phyloP scores from a whole-genome alignment of 2,888 invertebrate genomes.

The Macroteleia sp. region DNA sequence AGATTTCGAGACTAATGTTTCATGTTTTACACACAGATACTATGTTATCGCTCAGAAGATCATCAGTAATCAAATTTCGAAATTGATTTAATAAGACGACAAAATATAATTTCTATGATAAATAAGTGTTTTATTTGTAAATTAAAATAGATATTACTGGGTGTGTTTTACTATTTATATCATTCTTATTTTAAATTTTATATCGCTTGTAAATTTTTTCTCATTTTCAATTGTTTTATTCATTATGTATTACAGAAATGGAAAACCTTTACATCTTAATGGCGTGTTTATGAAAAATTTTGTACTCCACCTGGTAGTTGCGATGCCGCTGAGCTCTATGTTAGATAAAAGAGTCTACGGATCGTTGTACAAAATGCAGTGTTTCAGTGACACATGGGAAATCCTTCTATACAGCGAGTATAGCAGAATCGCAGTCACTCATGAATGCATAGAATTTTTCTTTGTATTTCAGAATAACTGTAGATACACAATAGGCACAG shows the following conservation, averaged over 20 bases:
- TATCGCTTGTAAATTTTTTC: too few relatives aligned
- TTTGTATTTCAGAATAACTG: constrained; percentile 53
- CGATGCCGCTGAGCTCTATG: constrained; percentile 25
- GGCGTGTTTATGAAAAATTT: constrained; percentile 36
- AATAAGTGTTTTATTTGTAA: too few relatives aligned
- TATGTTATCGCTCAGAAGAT: too few relatives aligned
- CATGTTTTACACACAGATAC: background rate
- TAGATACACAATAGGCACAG: constrained; percentile 52
- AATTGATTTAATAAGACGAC: too few relatives aligned
- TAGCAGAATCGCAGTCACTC: constrained; percentile 57
- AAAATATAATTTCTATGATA: too few relatives aligned
- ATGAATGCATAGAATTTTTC: constrained; percentile 66
- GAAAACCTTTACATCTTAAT: constrained; percentile 14
- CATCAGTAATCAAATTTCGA: too few relatives aligned
- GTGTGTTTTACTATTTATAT: too few relatives aligned
- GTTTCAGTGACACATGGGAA: constrained; percentile 61
- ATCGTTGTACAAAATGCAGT: constrained; percentile 64
- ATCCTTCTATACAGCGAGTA: constrained; percentile 52
- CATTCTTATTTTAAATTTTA: too few relatives aligned
- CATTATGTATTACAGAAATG: background rate
- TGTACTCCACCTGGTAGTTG: constrained; percentile 13
- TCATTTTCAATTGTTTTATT: constrained; percentile 14
- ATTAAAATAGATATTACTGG: too few relatives aligned
- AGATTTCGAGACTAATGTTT: constrained; percentile 67
- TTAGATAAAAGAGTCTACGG: constrained; percentile 59